Evolutionary conservation across 2,113 vertebrate species (phyloP).

Genomic region (Phoxinus phoxinus): DNA sequence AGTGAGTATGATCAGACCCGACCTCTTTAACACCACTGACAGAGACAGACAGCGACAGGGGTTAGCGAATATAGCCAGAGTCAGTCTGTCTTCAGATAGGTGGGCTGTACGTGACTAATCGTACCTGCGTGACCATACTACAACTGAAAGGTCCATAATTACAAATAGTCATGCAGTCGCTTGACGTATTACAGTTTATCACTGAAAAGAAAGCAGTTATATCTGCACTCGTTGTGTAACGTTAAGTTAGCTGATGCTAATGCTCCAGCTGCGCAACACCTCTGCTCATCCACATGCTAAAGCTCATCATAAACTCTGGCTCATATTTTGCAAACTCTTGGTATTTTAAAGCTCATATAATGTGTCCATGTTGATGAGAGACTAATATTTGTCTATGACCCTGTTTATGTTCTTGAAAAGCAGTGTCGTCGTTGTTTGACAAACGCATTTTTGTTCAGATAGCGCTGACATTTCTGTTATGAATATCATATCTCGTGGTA

Average conservation of each 20-base stretch:
- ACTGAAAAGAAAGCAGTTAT: neutral
- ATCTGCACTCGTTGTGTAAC: neutral
- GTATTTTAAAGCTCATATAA: neutral
- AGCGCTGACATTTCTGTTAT: neutral
- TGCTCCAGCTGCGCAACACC: neutral
- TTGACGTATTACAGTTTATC: neutral
- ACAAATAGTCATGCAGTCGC: neutral
- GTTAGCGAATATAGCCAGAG: neutral
- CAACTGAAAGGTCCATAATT: neutral
- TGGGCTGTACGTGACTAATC: neutral
- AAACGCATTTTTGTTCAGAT: neutral
- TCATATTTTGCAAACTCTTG: neutral
- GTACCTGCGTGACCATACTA: neutral
- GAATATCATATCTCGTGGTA: neutral
- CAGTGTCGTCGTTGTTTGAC: neutral
- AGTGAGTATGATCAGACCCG: slow-evolving; percentile 21
- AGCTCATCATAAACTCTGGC: neutral
- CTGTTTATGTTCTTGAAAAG: neutral
- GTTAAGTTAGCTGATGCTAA: slow-evolving; percentile 13
- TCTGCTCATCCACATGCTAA: neutral
- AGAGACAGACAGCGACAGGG: neutral
- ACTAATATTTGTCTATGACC: neutral
- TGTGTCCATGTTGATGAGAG: too few species aligned
- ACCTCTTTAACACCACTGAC: neutral
- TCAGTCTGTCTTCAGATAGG: neutral